Percentiles rank a stretch among this genome's conserved stretches.
Conservation (phyloP, 2,888 invertebrate species). For the Ditula angustiorana region DNA sequence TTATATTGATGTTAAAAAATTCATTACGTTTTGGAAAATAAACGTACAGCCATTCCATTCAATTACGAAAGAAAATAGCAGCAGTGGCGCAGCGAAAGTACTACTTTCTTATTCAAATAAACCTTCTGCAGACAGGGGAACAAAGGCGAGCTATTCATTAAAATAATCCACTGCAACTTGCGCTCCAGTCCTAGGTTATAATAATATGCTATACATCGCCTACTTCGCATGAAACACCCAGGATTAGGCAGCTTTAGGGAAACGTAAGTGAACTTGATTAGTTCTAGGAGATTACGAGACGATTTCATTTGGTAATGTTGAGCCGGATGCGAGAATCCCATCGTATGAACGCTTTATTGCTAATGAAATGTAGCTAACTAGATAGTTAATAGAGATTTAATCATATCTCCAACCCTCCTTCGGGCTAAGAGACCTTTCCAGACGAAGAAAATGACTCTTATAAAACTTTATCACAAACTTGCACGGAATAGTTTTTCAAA, state of each 20-base stretch:
- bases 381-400: constrained; percentile 27
- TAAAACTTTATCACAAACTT: constrained; percentile 15
- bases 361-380: constrained; percentile 21
- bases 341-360: constrained; percentile 18
- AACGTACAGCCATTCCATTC: constrained; percentile 72
- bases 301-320: constrained; percentile 23
- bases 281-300: constrained; percentile 15
- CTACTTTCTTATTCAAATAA: constrained; percentile 79
- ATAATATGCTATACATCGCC: constrained; percentile 18
- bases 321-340: constrained; percentile 18
- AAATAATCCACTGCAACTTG: constrained; percentile 64
- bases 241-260: constrained; percentile 4
- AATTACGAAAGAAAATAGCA: constrained; percentile 77
- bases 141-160: constrained; percentile 76
- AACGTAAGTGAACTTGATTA: constrained; percentile 13
- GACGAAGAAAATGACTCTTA: constrained; percentile 11
- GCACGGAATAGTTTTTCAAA: constrained; percentile 23
- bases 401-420: constrained; percentile 21
- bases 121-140: constrained; percentile 65
- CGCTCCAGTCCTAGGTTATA: constrained; percentile 36
- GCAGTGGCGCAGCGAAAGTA: constrained; percentile 63
- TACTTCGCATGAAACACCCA: constrained; percentile 3
- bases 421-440: constrained; percentile 6
- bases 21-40: constrained; percentile 43
- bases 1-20: neutral